A percentile compares a stretch with the other conserved stretches of the same genome.
Evolutionary conservation across 2,113 vertebrate species (phyloP).

Genomic region (Burhinus oedicnemus): DNA sequence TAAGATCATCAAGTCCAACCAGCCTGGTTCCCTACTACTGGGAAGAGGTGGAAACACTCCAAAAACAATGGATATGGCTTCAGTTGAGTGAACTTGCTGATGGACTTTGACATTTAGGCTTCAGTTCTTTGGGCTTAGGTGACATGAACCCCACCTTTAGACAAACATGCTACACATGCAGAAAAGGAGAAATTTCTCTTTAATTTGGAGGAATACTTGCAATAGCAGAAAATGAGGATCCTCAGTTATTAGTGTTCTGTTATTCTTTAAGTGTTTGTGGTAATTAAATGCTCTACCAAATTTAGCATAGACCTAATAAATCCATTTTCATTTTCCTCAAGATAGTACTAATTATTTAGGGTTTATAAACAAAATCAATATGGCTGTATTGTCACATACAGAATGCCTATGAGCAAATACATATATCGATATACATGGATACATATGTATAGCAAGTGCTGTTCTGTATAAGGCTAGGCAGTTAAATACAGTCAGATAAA

Average conservation of each 20-base stretch:
- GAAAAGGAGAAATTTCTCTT: background rate
- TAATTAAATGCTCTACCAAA: background rate
- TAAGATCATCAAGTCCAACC: too few species aligned
- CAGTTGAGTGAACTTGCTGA: background rate
- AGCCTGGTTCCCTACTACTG: too few species aligned
- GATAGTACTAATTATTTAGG: background rate
- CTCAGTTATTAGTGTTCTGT: background rate
- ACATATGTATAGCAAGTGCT: background rate
- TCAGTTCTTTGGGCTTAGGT: background rate
- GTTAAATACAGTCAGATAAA: constrained; percentile 32
- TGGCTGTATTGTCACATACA: background rate
- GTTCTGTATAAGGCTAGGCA: background rate
- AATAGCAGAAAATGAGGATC: background rate
- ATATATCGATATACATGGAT: background rate
- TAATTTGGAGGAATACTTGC: background rate
- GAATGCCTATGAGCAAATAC: background rate
- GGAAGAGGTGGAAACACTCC: background rate
- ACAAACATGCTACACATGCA: background rate
- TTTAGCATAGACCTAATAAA: background rate
- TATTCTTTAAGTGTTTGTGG: background rate
- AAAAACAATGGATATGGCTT: background rate
- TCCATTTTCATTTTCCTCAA: background rate
- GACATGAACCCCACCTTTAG: background rate
- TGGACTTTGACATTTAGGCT: background rate
- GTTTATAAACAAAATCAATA: background rate